phyloP scores from a whole-genome alignment of 2,888 invertebrate genomes.

The Dilophus febrilis region DNA sequence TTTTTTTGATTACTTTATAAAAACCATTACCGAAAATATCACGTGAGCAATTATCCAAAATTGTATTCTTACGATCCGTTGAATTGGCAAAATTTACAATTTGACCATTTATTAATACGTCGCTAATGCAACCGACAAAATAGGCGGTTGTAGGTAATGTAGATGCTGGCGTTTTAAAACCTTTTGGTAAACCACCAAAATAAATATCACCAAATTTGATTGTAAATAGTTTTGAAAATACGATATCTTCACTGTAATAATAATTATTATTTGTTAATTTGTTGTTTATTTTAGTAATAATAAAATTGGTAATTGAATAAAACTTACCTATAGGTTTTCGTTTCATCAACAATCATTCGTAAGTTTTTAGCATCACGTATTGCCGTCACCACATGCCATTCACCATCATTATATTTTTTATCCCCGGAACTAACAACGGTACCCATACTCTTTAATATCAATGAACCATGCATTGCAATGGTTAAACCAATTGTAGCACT shows the following conservation, averaged over 20 bases:
- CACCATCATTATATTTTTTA: slow-evolving; percentile 59
- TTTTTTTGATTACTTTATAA: too few species aligned
- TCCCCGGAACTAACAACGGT: slow-evolving; percentile 39
- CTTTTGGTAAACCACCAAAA: slow-evolving; percentile 68
- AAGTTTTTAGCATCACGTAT: slow-evolving; percentile 52
- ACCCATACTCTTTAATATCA: slow-evolving; percentile 52
- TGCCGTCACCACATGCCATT: slow-evolving; percentile 88
- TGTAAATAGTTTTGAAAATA: slow-evolving; percentile 36
- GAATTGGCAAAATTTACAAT: slow-evolving; percentile 61
- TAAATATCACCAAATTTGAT: slow-evolving; percentile 56
- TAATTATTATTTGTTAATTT: neutral
- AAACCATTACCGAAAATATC: slow-evolving; percentile 20
- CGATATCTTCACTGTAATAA: neutral
- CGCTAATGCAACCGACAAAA: slow-evolving; percentile 83
- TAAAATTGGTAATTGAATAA: too few species aligned
- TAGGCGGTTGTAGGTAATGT: slow-evolving; percentile 40
- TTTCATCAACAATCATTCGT: slow-evolving; percentile 72
- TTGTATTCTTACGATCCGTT: slow-evolving; percentile 39
- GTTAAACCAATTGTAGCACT: slow-evolving; percentile 48
- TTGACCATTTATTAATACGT: slow-evolving; percentile 73
- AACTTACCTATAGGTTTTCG: slow-evolving; percentile 45
- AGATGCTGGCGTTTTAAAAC: slow-evolving; percentile 34
- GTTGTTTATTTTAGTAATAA: neutral
- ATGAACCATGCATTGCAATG: slow-evolving; percentile 33
- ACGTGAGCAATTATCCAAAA: slow-evolving; percentile 40